A percentile compares a stretch with the other conserved stretches of the same genome.
phyloP scores from a whole-genome alignment of 1,140 invertebrate genomes.

The Sycophila sp. region DNA sequence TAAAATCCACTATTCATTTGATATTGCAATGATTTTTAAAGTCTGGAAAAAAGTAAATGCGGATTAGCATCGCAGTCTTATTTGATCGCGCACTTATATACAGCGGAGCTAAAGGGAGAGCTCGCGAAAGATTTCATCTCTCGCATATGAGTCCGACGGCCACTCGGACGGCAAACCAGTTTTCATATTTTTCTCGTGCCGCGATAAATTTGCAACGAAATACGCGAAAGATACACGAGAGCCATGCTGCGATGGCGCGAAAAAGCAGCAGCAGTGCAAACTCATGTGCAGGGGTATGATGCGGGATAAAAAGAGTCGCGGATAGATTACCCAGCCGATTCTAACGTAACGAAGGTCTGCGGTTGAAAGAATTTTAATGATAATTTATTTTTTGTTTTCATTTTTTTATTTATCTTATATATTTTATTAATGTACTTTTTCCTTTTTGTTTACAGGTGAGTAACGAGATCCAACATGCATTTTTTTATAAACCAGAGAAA shows the following conservation, averaged over 20 bases:
- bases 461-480: neutral
- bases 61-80: neutral
- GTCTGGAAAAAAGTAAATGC: no score
- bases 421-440: slow-evolving; percentile 5
- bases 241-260: slow-evolving; percentile 15
- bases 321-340: slow-evolving; percentile 31
- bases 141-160: slow-evolving; percentile 20
- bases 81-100: neutral
- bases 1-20: no score
- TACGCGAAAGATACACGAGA: slow-evolving; percentile 45
- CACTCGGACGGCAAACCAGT: slow-evolving; percentile 47
- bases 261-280: slow-evolving; percentile 7
- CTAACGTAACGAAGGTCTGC: slow-evolving; percentile 22
- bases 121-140: slow-evolving; percentile 49
- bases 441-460: slow-evolving; percentile 27
- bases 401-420: neutral
- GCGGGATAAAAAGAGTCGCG: neutral
- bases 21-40: no score
- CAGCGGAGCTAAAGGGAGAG: neutral
- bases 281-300: neutral
- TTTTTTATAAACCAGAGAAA: neutral
- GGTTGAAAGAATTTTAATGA: neutral
- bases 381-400: neutral
- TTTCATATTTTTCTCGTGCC: slow-evolving; percentile 49
- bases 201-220: slow-evolving; percentile 51